Evolutionary conservation across 2,888 invertebrate species (phyloP), one percentile per base, ranked within the genome.

Genomic region (Electrophaes corylata): DNA sequence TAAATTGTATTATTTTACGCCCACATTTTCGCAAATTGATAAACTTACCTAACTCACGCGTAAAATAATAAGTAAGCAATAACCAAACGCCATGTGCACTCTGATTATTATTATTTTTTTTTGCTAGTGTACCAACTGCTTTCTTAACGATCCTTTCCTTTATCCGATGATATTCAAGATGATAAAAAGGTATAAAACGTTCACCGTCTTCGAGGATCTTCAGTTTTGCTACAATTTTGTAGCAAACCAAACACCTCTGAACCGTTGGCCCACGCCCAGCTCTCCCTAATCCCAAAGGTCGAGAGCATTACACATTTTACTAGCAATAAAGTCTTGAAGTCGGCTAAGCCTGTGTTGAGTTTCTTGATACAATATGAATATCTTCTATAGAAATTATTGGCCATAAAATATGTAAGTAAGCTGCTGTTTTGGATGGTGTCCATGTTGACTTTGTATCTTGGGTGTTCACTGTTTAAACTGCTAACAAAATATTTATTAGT

Each of bases 261-360:
- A 39, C 16, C 55, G 37, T 52, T 60, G 60, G 60, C 48, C 18
- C 35, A 12, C 4, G 8, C 43, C 60, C 55, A 55, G 40, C 51
- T 43, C 35, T 43, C 52, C 54, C 46, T 60, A 51, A 60, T 50
- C 59, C 47, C 23, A 60, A 60, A 60, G 60, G 60, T 60, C 60
- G 60, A 6, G 60, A 51, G 60, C 55, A 60, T 60, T 60, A 60
- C 51, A 52, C 50, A 64, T 63, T 60, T 64, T 65, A 66, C 62
- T 49, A 60, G 53, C 66, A 46, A 68, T 68, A 69, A 68, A 68
- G 53, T 57, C 50, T 56, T 55, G 16, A 62, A 57, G 45, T 67
- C 60, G 51, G 64, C 53, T 61, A 64, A 59, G 58, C 57, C 50
- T 58, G 53, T 52, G 54, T 57, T 45, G 54, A 58, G 50, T 54